Evolutionary conservation across 2,888 invertebrate genomes (phyloP), one percentile per base, ranked within the genome.

Genomic region (Hypselothyrea guttata): DNA sequence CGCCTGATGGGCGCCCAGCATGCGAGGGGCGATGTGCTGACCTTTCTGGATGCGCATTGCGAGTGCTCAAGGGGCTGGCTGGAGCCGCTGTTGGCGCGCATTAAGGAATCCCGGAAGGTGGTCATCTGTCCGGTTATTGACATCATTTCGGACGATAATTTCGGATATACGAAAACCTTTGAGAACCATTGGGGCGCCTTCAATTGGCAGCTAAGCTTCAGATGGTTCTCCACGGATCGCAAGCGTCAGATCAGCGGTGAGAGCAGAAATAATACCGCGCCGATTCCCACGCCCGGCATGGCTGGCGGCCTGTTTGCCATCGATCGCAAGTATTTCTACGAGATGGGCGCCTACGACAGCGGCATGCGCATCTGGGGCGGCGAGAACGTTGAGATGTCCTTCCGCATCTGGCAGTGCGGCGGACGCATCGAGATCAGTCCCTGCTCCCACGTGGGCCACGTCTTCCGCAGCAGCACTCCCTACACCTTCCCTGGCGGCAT

Each of bases 111-210:
- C 3, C 86, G 85, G 1, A 66, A 73, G 31, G 88, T 83, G 57
- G 90, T 90, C 11, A 82, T 89, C 9, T 89, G 89, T 7, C 97
- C 97, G 0, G 95, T 97, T 0, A 97, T 97, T 60, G 97, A 97
- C 87, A 97, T 99, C 12, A 96, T 99, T 40, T 97, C 97, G 62
- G 98, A 99, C 86, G 96, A 98, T 77, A 97, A 97, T 1, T 95
- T 99, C 82, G 97, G 98, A 30, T 99, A 99, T 88, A 95, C 95
- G 1, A 96, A 97, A 83, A 96, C 96, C 60, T 88, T 88, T 48
- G 98, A 99, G 88, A 93, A 98, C 42, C 98, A 98, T 84, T 98
- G 98, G 95, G 99, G 99, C 2, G 98, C 97, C 0, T 98, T 99
- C 89, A 99, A 98, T 89, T 99, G 99, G 98, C 95, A 97, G 74